These are phyloP conservation scores for Astreopora myriophthalma DNA, from an alignment of 64 coral and sea anemone species.

Conservation along the genomic window DNA sequence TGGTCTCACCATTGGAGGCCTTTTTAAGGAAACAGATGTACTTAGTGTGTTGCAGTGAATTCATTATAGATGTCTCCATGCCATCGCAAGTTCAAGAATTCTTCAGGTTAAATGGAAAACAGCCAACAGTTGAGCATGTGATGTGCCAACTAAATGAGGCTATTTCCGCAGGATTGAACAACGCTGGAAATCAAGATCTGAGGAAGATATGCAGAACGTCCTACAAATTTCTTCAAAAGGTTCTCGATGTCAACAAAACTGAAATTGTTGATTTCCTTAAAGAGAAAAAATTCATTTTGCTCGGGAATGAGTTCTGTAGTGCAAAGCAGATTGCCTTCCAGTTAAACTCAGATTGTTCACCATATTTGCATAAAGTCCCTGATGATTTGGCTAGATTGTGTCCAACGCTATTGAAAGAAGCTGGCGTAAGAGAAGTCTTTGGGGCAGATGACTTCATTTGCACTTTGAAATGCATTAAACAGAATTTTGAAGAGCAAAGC, in stretches of 20 bases:
- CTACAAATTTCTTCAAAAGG: conserved; percentile 56
- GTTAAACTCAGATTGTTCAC: conserved; percentile 31
- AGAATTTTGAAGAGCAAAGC: not conserved
- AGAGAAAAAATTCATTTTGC: conserved; percentile 44
- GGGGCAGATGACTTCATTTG: conserved; percentile 19
- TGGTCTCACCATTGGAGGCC: conserved; percentile 46
- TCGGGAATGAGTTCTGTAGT: conserved; percentile 22
- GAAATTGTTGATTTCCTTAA: not conserved
- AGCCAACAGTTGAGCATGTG: not conserved
- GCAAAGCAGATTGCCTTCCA: conserved; percentile 51
- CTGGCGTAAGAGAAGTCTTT: conserved; percentile 67
- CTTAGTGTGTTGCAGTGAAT: conserved; percentile 51
- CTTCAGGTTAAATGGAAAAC: not conserved
- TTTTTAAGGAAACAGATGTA: conserved; percentile 49
- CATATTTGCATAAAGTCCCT: conserved; percentile 51
- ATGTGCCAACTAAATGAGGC: conserved; percentile 30
- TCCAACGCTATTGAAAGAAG: conserved; percentile 29
- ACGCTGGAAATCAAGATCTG: not conserved
- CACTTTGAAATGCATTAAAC: conserved; percentile 28
- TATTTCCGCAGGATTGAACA: not conserved
- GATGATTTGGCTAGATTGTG: not conserved
- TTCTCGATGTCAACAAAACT: not conserved
- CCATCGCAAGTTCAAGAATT: not conserved
- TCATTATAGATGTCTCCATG: conserved; percentile 30
- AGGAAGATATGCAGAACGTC: conserved; percentile 31